Evolutionary conservation across 2,888 invertebrate species (phyloP).

Genomic region (Drosophila mettleri): DNA sequence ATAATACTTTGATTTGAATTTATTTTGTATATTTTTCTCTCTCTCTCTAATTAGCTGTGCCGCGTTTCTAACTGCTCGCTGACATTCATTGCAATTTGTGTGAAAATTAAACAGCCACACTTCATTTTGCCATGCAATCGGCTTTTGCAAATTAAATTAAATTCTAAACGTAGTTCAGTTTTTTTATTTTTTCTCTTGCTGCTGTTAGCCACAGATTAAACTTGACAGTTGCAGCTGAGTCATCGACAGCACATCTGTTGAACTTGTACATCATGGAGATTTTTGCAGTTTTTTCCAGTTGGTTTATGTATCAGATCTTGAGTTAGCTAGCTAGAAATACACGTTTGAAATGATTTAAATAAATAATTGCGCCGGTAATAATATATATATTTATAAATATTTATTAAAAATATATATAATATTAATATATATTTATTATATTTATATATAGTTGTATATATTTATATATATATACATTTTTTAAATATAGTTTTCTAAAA

Average conservation of each 20-base stretch:
- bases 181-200: constrained; percentile 10
- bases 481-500: too few relatives aligned
- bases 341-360: constrained; percentile 6
- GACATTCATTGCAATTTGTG: constrained; percentile 76
- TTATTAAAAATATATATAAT: too few relatives aligned
- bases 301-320: constrained; percentile 14
- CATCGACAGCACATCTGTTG: constrained; percentile 41
- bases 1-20: constrained; percentile 70
- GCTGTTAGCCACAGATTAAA: constrained; percentile 34
- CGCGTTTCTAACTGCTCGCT: constrained; percentile 36
- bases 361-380: background rate
- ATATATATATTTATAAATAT: background rate
- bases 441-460: too few relatives aligned
- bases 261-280: constrained; percentile 67
- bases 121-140: constrained; percentile 54
- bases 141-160: constrained; percentile 64
- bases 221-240: constrained; percentile 59
- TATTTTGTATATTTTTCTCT: constrained; percentile 43
- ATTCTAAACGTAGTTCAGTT: constrained; percentile 59
- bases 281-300: constrained; percentile 46
- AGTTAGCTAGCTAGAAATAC: constrained; percentile 2
- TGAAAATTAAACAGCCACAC: constrained; percentile 59
- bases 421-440: too few relatives aligned
- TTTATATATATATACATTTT: too few relatives aligned
- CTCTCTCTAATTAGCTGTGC: constrained; percentile 62